Evolutionary conservation across 2,888 invertebrate species (phyloP).

Genomic region (Oxycera nigricornis): DNA sequence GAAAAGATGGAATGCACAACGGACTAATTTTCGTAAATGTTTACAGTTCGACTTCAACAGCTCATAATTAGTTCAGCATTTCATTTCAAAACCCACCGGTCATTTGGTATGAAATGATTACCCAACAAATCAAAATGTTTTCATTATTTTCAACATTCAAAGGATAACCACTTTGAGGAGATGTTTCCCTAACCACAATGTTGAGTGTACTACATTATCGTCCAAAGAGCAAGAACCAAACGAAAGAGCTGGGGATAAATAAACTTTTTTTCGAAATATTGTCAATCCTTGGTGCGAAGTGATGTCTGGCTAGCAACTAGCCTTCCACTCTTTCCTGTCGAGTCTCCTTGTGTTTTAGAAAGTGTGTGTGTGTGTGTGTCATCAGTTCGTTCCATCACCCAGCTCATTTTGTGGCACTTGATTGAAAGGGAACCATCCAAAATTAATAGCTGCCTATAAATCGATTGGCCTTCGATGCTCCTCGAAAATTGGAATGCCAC

Average conservation of each 20-base stretch:
- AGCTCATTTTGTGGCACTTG: conserved; percentile 39
- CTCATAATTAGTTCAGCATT: too few species aligned
- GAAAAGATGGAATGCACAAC: too few species aligned
- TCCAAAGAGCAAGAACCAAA: neutral
- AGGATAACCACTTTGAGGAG: too few species aligned
- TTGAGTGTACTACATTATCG: neutral
- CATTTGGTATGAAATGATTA: too few species aligned
- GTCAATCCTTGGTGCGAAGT: neutral
- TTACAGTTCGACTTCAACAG: too few species aligned
- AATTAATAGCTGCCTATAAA: conserved; percentile 41
- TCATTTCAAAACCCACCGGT: too few species aligned
- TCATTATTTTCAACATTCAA: too few species aligned
- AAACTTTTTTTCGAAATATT: conserved; percentile 13
- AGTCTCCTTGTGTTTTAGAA: conserved; percentile 26
- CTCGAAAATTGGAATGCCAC: conserved; percentile 34
- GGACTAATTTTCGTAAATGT: too few species aligned
- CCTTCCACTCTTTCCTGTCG: conserved; percentile 19
- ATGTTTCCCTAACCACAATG: neutral
- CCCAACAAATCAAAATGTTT: too few species aligned
- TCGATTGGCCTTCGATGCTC: conserved; percentile 36
- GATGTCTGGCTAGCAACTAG: too few species aligned
- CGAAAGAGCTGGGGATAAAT: conserved; percentile 2
- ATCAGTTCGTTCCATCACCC: conserved; percentile 33
- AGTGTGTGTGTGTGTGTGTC: conserved; percentile 14
- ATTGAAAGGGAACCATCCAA: conserved; percentile 41